Base-by-base conservation (phyloP, 1,140 invertebrate genomes). In the Cotesia typhae region DNA sequence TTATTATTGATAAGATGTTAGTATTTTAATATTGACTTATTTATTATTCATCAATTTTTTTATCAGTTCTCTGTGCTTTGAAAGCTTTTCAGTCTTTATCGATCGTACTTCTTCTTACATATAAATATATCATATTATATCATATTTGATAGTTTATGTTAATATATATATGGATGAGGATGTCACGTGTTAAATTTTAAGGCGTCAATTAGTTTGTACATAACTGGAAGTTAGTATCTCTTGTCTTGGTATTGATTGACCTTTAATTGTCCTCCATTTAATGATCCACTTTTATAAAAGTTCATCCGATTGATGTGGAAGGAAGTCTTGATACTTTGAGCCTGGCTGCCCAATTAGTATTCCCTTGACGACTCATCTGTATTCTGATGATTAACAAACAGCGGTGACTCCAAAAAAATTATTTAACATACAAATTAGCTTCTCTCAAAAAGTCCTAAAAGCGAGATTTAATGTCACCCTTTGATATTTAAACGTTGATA, bases 241-340 rank as follows among this genome's bases (percentile, higher is more conserved):
- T 20, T 47, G 17, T 4, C 52, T 41, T 14, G 41, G 47, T 53
- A 41, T 71, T n/a, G 55, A 69, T 69, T 17, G 67, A 69, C 55
- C 37, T 69, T 60, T 55, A 69, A 47, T 60, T 37, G 53, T 59
- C 35, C 59, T 41, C 38, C 68, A 20, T 47, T 47, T 47, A 47
- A 10, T 10, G 41, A 47, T 47, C 41, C 41, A 47, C 41, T 47
- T 47, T 64, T 35, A 41, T 61, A 14, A 47, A 9, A 28, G 38
- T 17, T 71, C 61, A 71, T 57, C 61, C 70, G 20, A 57, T 51
- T 52, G 59, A 41, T 55, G 51, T 63, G 10, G 61, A 55, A 47
- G 51, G 10, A 3, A 63, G 47, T 66, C 60, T 37, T 12, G 52
- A 53, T 12, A 37, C 53, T 65, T 51, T 64, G 12, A 17, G 12